Conservation (phyloP, 1,140 invertebrate genomes). For the Aphidius gifuensis region DNA sequence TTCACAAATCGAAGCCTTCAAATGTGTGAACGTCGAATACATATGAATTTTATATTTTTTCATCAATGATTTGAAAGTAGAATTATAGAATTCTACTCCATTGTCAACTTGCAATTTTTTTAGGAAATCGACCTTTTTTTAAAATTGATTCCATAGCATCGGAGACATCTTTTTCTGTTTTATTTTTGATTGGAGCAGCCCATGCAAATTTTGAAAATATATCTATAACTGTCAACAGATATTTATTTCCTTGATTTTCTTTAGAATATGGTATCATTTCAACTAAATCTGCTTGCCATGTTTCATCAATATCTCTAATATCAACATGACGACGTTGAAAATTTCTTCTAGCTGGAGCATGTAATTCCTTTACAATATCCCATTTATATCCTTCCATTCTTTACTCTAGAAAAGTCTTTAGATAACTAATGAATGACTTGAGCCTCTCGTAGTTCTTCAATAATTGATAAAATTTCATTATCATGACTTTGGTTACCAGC, state of each 20-base stretch:
- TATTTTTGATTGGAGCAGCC: constrained; percentile 22
- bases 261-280: constrained; percentile 12
- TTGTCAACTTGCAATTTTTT: constrained; percentile 19
- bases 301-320: constrained; percentile 12
- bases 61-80: background rate
- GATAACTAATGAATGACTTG: too few relatives aligned
- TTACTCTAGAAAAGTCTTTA: too few relatives aligned
- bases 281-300: constrained; percentile 21
- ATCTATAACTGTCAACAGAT: constrained; percentile 23
- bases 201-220: constrained; percentile 26
- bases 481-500: constrained; percentile 2
- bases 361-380: too few relatives aligned
- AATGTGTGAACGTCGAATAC: background rate
- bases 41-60: background rate
- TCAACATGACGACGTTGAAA: background rate
- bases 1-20: constrained; percentile 9
- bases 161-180: constrained; percentile 22
- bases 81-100: constrained; percentile 17
- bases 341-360: background rate
- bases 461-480: constrained; percentile 12
- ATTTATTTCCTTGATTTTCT: constrained; percentile 17
- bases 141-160: constrained; percentile 9
- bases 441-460: constrained; percentile 1
- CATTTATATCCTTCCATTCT: background rate
- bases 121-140: background rate